phyloP scores from a whole-genome alignment of 2,888 invertebrate genomes.

The Orthonevra nobilis region DNA sequence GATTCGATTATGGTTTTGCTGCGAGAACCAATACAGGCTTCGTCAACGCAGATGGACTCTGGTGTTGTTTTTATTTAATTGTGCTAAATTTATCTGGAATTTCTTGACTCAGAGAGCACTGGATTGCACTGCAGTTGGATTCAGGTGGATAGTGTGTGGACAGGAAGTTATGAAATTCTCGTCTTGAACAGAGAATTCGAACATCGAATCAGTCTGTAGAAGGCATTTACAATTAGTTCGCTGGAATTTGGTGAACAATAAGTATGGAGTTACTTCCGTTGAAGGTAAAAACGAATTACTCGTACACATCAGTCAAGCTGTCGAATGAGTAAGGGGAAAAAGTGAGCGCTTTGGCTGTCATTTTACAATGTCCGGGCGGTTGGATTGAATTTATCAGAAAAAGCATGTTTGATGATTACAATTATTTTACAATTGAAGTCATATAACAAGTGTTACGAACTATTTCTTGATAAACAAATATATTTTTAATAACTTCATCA shows the following conservation, averaged over 20 bases:
- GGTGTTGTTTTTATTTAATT: conserved; percentile 42
- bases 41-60: neutral
- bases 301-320: neutral
- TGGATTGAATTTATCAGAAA: no score
- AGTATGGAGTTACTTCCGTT: conserved; percentile 32
- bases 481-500: no score
- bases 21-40: neutral
- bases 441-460: no score
- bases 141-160: conserved; percentile 31
- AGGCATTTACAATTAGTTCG: conserved; percentile 25
- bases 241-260: conserved; percentile 26
- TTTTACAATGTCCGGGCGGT: no score
- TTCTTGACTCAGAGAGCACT: conserved; percentile 35
- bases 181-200: conserved; percentile 19
- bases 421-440: no score
- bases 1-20: conserved; percentile 59
- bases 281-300: conserved; percentile 23
- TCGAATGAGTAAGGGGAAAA: conserved; percentile 29
- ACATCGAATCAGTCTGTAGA: conserved; percentile 34
- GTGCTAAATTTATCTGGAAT: conserved; percentile 57
- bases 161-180: conserved; percentile 22
- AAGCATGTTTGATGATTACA: no score
- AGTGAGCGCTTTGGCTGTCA: no score
- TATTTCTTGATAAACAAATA: no score
- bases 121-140: conserved; percentile 8